phyloP scores from a whole-genome alignment of 2,797 vertebrate species.

The Ispidina lecontei region DNA sequence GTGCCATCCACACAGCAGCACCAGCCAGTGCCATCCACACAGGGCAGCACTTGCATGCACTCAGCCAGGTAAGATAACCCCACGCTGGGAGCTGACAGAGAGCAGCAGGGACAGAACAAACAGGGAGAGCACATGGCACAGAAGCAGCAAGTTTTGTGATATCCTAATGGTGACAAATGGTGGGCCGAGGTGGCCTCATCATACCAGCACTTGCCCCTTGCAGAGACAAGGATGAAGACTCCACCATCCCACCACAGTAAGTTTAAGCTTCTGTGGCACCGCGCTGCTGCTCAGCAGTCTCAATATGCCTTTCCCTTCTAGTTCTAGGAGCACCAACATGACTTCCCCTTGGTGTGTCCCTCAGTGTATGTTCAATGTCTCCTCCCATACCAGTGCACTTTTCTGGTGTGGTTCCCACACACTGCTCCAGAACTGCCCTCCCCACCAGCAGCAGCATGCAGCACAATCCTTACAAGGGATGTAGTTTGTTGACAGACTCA shows the following conservation, averaged over 20 bases:
- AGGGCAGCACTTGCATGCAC: not conserved
- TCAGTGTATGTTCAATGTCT: not conserved
- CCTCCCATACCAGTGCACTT: not conserved
- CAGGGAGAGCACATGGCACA: not conserved
- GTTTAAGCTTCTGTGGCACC: not conserved
- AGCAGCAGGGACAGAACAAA: not conserved
- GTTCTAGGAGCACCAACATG: not conserved
- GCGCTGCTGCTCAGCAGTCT: not conserved
- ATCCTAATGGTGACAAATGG: not conserved
- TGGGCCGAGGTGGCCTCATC: not conserved
- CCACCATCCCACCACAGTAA: not conserved
- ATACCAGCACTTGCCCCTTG: not conserved
- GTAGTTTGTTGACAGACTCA: constrained; percentile 97
- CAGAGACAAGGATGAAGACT: not conserved
- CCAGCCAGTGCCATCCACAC: not conserved
- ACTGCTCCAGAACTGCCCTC: not conserved
- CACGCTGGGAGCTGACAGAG: not conserved
- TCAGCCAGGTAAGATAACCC: not conserved
- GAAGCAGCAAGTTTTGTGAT: not conserved
- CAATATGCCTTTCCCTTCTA: not conserved
- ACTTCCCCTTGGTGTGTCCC: not conserved
- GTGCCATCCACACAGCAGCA: not conserved
- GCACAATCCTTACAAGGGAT: constrained; percentile 88
- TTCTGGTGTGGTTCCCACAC: not conserved
- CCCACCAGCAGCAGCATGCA: constrained; percentile 20